These are phyloP conservation scores for Marmota monax DNA, from an alignment of 2,113 vertebrate species.

Conservation along the genomic window DNA sequence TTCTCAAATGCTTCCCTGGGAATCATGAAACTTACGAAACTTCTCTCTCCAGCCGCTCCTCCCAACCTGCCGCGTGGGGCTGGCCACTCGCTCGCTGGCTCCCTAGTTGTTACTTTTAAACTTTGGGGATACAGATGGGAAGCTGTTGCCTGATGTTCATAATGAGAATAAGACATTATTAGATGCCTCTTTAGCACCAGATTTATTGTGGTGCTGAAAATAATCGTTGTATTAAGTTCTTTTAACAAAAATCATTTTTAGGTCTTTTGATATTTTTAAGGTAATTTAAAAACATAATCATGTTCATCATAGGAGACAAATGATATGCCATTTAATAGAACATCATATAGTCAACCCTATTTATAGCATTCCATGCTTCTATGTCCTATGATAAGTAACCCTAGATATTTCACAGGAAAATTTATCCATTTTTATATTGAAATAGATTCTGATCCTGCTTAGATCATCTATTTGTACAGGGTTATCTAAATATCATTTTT, in stretches of 20 bases:
- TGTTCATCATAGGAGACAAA: neutral
- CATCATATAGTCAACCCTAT: neutral
- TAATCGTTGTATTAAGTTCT: neutral
- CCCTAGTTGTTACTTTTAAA: conserved; percentile 9
- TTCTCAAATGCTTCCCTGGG: too few relatives aligned
- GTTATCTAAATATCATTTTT: conserved; percentile 9
- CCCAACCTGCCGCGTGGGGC: too few relatives aligned
- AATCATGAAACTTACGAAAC: too few relatives aligned
- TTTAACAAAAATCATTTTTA: neutral
- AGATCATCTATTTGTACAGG: neutral
- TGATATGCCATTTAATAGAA: neutral
- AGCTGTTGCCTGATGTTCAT: neutral
- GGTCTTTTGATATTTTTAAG: neutral
- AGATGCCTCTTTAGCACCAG: neutral
- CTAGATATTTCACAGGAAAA: neutral
- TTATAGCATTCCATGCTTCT: neutral
- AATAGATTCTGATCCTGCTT: neutral
- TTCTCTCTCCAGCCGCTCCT: too few relatives aligned
- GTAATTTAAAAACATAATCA: neutral
- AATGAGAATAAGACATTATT: neutral
- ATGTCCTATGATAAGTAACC: neutral
- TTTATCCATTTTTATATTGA: neutral
- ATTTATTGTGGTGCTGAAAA: neutral
- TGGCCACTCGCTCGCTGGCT: too few relatives aligned
- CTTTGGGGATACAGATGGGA: neutral